phyloP scores from a whole-genome alignment of 2,888 invertebrate species.

The Lasiommata megera region DNA sequence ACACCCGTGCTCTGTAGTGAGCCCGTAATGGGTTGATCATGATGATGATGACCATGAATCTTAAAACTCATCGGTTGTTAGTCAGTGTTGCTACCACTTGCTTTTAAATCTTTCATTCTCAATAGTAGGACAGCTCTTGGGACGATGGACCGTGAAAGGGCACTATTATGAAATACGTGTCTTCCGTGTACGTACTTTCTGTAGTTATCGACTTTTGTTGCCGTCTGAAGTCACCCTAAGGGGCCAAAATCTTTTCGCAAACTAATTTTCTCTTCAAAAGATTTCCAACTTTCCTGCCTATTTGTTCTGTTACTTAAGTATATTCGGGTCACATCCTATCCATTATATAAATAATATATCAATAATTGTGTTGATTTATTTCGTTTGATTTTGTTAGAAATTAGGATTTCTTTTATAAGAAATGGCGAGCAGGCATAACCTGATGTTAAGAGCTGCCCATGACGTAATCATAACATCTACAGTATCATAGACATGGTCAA shows the following conservation, averaged over 20 bases:
- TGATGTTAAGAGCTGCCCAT: too few species aligned
- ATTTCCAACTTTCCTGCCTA: conserved; percentile 32
- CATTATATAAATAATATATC: conserved; percentile 9
- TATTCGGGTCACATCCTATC: conserved; percentile 9
- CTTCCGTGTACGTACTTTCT: neutral
- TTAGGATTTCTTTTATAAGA: neutral
- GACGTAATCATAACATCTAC: too few species aligned
- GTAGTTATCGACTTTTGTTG: neutral
- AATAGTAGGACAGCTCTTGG: neutral
- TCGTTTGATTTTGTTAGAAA: neutral
- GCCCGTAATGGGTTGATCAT: too few species aligned
- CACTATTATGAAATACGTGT: neutral
- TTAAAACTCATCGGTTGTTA: too few species aligned
- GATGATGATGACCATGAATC: too few species aligned
- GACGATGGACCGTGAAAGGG: neutral
- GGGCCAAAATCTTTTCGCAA: conserved; percentile 32
- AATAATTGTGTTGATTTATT: conserved; percentile 1
- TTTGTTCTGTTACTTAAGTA: conserved; percentile 31
- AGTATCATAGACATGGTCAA: too few species aligned
- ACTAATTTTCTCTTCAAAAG: conserved; percentile 37
- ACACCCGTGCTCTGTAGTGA: too few species aligned
- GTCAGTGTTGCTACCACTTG: too few species aligned
- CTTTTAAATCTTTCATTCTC: too few species aligned
- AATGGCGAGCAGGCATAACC: too few species aligned
- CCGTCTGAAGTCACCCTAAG: conserved; percentile 8